Percentiles rank a stretch among this genome's conserved stretches.
Evolutionary conservation across 2,797 vertebrate genomes (phyloP).

Genomic region (Tachyglossus aculeatus): DNA sequence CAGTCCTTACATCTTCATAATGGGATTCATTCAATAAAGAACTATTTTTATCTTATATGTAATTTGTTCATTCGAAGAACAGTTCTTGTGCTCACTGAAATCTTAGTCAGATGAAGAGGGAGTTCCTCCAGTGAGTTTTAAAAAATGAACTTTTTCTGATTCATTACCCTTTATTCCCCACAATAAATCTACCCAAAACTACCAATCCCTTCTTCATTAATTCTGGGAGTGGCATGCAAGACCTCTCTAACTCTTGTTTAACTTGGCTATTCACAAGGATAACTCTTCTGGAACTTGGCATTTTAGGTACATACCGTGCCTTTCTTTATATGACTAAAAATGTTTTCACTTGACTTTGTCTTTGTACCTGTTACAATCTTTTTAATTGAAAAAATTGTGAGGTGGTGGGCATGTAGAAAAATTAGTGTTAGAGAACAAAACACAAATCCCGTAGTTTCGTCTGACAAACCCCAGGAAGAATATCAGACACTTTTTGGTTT

Average conservation of each 20-base stretch:
- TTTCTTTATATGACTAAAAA: background rate
- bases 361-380: background rate
- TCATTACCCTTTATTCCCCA: background rate
- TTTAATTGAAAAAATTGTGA: slow-evolving; percentile 16
- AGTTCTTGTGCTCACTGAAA: background rate
- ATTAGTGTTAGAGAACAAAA: slow-evolving; percentile 4
- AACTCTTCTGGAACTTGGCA: slow-evolving; percentile 23
- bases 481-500: slow-evolving; percentile 27
- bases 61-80: background rate
- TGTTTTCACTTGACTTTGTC: slow-evolving; percentile 8
- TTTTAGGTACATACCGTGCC: background rate
- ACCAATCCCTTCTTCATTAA: slow-evolving; percentile 3
- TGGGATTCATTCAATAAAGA: background rate
- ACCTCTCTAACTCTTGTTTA: background rate
- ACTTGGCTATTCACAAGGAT: background rate
- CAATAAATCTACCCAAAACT: slow-evolving; percentile 7
- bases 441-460: slow-evolving; percentile 27
- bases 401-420: slow-evolving; percentile 21
- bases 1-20: background rate
- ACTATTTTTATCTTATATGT: background rate
- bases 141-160: slow-evolving; percentile 15
- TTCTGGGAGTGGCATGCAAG: background rate
- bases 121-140: background rate
- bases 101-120: background rate
- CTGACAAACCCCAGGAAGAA: slow-evolving; percentile 19